Base-by-base conservation (phyloP, 2,113 vertebrate species). In the Furnarius figulus region DNA sequence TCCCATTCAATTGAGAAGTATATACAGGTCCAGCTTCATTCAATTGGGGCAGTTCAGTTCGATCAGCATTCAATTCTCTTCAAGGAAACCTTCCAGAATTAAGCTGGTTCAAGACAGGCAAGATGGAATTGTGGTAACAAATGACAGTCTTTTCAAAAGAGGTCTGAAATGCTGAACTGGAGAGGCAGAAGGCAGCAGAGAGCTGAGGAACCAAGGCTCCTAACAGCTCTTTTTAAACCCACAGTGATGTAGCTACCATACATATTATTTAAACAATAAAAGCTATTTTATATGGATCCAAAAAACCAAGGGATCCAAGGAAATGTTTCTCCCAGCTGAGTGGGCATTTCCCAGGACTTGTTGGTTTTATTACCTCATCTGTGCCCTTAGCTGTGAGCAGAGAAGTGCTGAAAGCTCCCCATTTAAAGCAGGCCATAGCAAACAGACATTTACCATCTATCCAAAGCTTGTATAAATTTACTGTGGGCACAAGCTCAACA, bases 291-390 rank as follows among this genome's bases (percentile, higher is more conserved):
- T 66, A 88, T 8, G 24, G 79, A 92, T 62, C 52, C 7, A 70
- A 81, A 77, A 87, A 93, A 78, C 0, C 46, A 90, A 82, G 37
- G 25, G 68, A 94, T 90, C 81, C 81, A 30, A 96, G 78, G 58
- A 62, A 95, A 87, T 55, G 74, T 94, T 84, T 87, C 86, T 94
- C 52, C 33, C 87, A 90, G 58, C 25, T 84, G 59, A 97, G 95
- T 77, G 31, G 85, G 82, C 47, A 40, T 96, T 97, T 95, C 82
- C 59, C 63, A 86, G 42, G 52, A 63, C 90, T 92, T 97, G 61
- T 91, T 93, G 75, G 80, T 93, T 97, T 95, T 95, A 93, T 97
- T 96, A 97, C 96, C 93, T 96, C 93, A 97, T 88, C 78, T 89
- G 39, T 62, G 56, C 65, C 87, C 90, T 86, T 55, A 93, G 88